Percentiles rank a stretch among this genome's conserved stretches.
Conservation (phyloP, 2,888 invertebrate genomes). For the Chalcis sispes region DNA sequence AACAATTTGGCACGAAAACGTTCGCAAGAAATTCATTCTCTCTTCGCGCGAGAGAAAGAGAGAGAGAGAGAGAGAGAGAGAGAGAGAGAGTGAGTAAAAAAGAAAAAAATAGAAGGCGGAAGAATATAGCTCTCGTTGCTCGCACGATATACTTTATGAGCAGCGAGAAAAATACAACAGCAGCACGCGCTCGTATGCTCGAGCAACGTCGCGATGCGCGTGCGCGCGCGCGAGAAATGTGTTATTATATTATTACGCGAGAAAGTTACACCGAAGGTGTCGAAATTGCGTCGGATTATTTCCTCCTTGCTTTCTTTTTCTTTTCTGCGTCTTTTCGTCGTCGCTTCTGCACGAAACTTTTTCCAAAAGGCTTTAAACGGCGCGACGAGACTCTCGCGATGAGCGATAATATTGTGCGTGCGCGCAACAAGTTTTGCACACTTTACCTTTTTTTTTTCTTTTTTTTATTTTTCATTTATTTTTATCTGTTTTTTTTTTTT, state of each 20-base stretch:
- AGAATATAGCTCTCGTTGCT: too few species aligned
- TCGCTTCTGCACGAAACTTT: conserved; percentile 6
- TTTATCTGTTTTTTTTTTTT: too few species aligned
- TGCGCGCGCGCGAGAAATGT: conserved; percentile 25
- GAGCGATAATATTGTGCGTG: too few species aligned
- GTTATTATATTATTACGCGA: conserved; percentile 55
- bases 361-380: too few species aligned
- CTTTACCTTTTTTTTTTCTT: too few species aligned
- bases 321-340: conserved; percentile 25
- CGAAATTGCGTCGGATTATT: conserved; percentile 50
- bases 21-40: too few species aligned
- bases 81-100: neutral
- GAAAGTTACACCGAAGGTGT: conserved; percentile 53
- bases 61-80: neutral
- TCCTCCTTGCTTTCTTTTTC: neutral
- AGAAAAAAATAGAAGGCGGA: neutral
- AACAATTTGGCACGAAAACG: conserved; percentile 41
- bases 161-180: neutral
- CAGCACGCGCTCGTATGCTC: neutral
- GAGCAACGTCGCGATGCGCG: neutral
- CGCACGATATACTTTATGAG: conserved; percentile 47
- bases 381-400: too few species aligned
- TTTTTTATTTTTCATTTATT: too few species aligned
- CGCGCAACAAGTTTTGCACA: too few species aligned
- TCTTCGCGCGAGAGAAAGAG: neutral